Conservation (phyloP, 2,888 invertebrate species). For the Unio delphinus region DNA sequence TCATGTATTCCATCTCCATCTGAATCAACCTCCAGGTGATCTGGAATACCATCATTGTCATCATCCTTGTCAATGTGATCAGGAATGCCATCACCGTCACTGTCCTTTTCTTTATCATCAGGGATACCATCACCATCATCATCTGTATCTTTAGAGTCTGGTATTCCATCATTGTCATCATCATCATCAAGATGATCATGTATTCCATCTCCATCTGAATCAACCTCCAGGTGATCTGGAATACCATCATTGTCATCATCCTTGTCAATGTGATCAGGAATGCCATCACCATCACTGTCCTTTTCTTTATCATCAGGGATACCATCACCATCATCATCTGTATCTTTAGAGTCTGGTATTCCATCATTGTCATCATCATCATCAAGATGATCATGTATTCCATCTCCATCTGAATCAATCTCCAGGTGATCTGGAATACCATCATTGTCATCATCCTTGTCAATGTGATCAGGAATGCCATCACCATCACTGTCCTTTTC, state of each 20-base stretch:
- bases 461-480: slow-evolving; percentile 57
- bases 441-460: slow-evolving; percentile 57
- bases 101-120: slow-evolving; percentile 37
- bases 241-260: slow-evolving; percentile 64
- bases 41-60: slow-evolving; percentile 61
- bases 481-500: slow-evolving; percentile 52
- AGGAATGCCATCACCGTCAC: slow-evolving; percentile 46
- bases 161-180: slow-evolving; percentile 55
- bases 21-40: slow-evolving; percentile 47
- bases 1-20: slow-evolving; percentile 62
- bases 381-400: slow-evolving; percentile 46
- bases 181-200: slow-evolving; percentile 49
- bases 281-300: slow-evolving; percentile 61
- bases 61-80: slow-evolving; percentile 37
- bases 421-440: slow-evolving; percentile 55
- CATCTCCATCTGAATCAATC: slow-evolving; percentile 49
- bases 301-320: slow-evolving; percentile 47
- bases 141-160: slow-evolving; percentile 38
- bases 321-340: slow-evolving; percentile 60
- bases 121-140: slow-evolving; percentile 52
- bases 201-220: slow-evolving; percentile 57
- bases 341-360: slow-evolving; percentile 56
- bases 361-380: slow-evolving; percentile 60
- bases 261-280: slow-evolving; percentile 52
- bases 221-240: slow-evolving; percentile 47